Percentiles rank a stretch among this genome's conserved stretches.
phyloP scores from a whole-genome alignment of 2,888 invertebrate species.

The Gandaritis pyraliata region DNA sequence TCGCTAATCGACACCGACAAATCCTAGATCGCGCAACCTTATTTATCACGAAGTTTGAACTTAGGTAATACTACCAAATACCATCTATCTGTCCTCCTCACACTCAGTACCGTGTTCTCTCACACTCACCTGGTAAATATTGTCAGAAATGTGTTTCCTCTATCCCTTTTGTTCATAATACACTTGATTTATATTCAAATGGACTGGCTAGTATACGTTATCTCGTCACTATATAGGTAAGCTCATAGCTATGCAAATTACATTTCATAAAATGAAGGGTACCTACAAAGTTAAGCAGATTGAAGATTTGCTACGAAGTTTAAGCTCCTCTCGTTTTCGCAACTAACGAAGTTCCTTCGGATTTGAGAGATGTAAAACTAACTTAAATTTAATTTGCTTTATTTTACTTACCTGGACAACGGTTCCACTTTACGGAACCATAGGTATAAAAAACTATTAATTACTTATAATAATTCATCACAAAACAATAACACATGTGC shows the following conservation, averaged over 20 bases:
- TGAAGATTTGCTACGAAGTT: slow-evolving; percentile 49
- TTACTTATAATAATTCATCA: no score
- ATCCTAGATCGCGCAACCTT: no score
- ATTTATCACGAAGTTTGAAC: no score
- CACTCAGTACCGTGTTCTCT: no score
- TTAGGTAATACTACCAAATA: no score
- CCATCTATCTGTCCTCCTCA: no score
- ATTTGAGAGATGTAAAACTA: slow-evolving; percentile 36
- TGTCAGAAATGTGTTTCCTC: slow-evolving; percentile 32
- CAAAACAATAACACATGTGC: no score
- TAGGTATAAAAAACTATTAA: no score
- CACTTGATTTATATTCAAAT: slow-evolving; percentile 34
- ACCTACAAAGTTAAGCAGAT: slow-evolving; percentile 53
- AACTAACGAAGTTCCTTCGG: slow-evolving; percentile 40
- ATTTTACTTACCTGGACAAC: slow-evolving; percentile 4
- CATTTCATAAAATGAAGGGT: slow-evolving; percentile 49
- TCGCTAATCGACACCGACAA: no score
- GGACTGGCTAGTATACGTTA: slow-evolving; percentile 30
- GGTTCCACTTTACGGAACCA: neutral
- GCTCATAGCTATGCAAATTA: slow-evolving; percentile 48
- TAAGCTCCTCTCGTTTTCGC: slow-evolving; percentile 36
- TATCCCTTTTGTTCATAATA: slow-evolving; percentile 33
- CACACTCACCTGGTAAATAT: slow-evolving; percentile 17
- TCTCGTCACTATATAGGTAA: slow-evolving; percentile 33
- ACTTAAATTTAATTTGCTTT: slow-evolving; percentile 40